Evolutionary conservation across 2,113 vertebrate genomes (phyloP), one percentile per base, ranked within the genome.

Genomic region (Muntiacus reevesi): DNA sequence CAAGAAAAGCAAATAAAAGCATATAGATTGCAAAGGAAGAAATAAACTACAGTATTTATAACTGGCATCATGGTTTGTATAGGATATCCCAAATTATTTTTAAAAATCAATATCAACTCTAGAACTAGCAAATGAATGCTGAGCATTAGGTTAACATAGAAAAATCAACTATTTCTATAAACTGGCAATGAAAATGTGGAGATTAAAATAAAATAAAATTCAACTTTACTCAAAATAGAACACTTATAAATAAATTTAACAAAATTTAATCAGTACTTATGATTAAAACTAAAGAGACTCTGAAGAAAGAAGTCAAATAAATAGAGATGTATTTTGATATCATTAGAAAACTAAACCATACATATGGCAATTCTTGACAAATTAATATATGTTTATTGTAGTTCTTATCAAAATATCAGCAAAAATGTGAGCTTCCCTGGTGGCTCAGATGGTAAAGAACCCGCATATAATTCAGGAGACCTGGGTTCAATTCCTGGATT

Each of bases 1-100:
- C 43, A 95, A 92, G 79, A 82, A 94, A 95, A 88, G 3, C 10
- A 88, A 92, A 88, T 23, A 87, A 85, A 96, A 64, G n/a, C 33
- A 64, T 45, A 52, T 21, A 33, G 6, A 50, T 17, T 59, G 6
- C 33, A 81, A 79, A 86, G 0, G 23, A 67, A 86, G 12, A 94
- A 64, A 76, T 64, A 84, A 76, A 62, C 5, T 15, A 27, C 33
- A 28, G 16, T 79, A 30, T 59, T 45, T 94, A 25, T 10, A 84
- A 30, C 30, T 74, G 52, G n/a, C 28, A 94, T 54, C 23, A 87
- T 50, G 11, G 23, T 33, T 50, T 40, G 6, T 86, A 40, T 43
- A 92, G 36, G 81, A 76, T 83, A 57, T 62, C 40, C 5, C 25
- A 74, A 82, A 93, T 27, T 90, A 82, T n/a, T 87, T n/a, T 28